Evolutionary conservation across 2,797 vertebrate genomes (phyloP).

Genomic region (Myotis myotis): DNA sequence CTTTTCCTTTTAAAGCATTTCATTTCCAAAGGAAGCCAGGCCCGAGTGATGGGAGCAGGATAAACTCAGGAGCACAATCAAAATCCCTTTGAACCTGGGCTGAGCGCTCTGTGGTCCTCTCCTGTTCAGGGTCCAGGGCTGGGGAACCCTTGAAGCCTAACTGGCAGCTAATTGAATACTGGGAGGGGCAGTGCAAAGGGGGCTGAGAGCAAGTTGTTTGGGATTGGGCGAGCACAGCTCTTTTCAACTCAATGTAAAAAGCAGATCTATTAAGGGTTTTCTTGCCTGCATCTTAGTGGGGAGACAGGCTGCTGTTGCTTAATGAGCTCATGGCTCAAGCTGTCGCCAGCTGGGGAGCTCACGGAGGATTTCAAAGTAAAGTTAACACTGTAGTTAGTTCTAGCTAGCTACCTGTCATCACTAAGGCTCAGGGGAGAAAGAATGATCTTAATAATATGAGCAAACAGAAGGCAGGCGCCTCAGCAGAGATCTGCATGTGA

Average conservation of each 20-base stretch:
- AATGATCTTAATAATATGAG: conserved; percentile 35
- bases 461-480: conserved; percentile 16
- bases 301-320: conserved; percentile 51
- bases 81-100: conserved; percentile 62
- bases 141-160: conserved; percentile 23
- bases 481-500: not conserved
- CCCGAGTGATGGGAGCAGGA: conserved; percentile 58
- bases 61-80: conserved; percentile 63
- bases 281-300: not conserved
- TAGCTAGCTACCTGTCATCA: conserved; percentile 11
- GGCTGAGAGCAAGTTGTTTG: not conserved
- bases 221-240: not conserved
- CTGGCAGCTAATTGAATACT: conserved; percentile 28
- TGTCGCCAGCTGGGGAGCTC: conserved; percentile 35
- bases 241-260: not conserved
- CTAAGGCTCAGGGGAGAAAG: not conserved
- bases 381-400: conserved; percentile 50
- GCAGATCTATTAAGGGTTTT: conserved; percentile 24
- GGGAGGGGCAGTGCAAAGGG: not conserved
- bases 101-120: conserved; percentile 10
- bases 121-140: not conserved
- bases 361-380: conserved; percentile 34
- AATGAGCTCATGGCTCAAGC: conserved; percentile 63
- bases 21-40: conserved; percentile 75
- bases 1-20: conserved; percentile 70